Conservation (phyloP, 2,888 invertebrate species). For the Cremastobaeus sp. region DNA sequence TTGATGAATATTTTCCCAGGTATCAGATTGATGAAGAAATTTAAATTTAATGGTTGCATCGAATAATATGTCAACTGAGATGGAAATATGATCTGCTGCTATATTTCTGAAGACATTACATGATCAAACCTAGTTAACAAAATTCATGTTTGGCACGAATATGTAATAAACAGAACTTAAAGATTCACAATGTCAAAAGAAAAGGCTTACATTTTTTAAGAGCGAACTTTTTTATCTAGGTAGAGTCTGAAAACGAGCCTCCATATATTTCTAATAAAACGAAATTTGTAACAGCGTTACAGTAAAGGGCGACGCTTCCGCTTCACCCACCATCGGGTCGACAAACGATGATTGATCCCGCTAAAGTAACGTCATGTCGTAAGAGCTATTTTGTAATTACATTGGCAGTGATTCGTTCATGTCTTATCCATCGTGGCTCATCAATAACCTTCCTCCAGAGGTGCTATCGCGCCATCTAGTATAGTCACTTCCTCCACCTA, state of each 20-base stretch:
- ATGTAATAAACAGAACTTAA: too few relatives aligned
- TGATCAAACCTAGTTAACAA: too few relatives aligned
- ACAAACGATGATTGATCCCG: slow-evolving; percentile 72
- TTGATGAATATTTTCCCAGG: too few relatives aligned
- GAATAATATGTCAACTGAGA: too few relatives aligned
- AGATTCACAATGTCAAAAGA: neutral
- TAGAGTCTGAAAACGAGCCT: slow-evolving; percentile 4
- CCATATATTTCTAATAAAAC: slow-evolving; percentile 16
- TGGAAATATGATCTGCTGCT: too few relatives aligned
- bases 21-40: too few relatives aligned
- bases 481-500: slow-evolving; percentile 41
- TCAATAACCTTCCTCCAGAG: slow-evolving; percentile 72
- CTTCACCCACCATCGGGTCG: slow-evolving; percentile 50
- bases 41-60: too few relatives aligned
- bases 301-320: slow-evolving; percentile 29
- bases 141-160: too few relatives aligned
- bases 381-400: slow-evolving; percentile 74
- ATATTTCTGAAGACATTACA: too few relatives aligned
- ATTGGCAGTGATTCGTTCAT: slow-evolving; percentile 71
- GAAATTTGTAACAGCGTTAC: slow-evolving; percentile 39
- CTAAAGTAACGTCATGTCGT: slow-evolving; percentile 67
- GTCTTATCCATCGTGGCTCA: slow-evolving; percentile 73
- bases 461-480: slow-evolving; percentile 40
- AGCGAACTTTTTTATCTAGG: too few relatives aligned
- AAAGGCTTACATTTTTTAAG: too few relatives aligned